These are phyloP conservation scores for Eilema sororculum DNA, from an alignment of 2,888 invertebrate genomes.

Conservation along the genomic window DNA sequence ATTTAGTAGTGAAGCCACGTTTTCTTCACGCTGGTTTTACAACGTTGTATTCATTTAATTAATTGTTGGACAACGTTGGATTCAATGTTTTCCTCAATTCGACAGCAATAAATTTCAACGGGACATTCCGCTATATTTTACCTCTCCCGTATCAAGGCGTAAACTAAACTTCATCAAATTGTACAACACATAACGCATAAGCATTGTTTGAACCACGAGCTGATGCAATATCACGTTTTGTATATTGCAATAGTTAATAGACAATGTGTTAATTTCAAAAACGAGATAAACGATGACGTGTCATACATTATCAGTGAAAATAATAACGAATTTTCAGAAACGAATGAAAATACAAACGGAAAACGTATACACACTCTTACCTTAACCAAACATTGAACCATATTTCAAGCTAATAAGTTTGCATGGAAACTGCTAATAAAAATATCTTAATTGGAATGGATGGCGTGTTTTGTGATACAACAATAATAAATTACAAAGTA, in stretches of 20 bases:
- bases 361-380: background rate
- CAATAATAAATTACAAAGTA: constrained; percentile 76
- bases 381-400: constrained; percentile 38
- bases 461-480: constrained; percentile 81
- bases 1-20: background rate
- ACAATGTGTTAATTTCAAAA: background rate
- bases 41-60: background rate
- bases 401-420: constrained; percentile 58
- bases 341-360: background rate
- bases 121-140: background rate
- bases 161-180: background rate
- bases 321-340: background rate
- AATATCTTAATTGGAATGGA: constrained; percentile 80
- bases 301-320: background rate
- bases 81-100: background rate
- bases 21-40: background rate
- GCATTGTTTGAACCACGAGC: background rate
- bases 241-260: background rate
- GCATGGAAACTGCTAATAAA: constrained; percentile 81
- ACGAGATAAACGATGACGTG: background rate
- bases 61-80: background rate
- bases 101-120: background rate
- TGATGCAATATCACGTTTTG: constrained; percentile 3
- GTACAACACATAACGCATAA: background rate
- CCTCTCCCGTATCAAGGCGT: background rate